Percentiles rank a stretch among this genome's conserved stretches.
These are phyloP conservation scores for Cheilosia pagana DNA, from an alignment of 2,888 invertebrate species.

Conservation along the genomic window DNA sequence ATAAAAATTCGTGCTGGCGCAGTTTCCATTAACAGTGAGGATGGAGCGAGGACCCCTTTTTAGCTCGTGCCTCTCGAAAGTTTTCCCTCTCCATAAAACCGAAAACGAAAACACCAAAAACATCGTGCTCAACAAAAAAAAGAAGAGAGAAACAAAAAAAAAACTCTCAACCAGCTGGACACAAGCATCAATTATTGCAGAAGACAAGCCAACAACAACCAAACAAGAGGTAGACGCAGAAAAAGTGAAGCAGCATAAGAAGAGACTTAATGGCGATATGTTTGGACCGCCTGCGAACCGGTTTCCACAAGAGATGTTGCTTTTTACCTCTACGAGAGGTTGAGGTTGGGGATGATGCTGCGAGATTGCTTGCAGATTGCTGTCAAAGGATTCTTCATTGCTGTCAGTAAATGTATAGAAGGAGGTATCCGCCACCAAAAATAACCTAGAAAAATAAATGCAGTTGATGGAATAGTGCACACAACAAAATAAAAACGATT, in stretches of 20 bases:
- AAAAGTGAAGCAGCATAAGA: conserved; percentile 40
- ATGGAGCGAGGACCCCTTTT: conserved; percentile 49
- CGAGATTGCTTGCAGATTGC: conserved; percentile 58
- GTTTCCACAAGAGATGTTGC: conserved; percentile 33
- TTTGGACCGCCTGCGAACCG: conserved; percentile 61
- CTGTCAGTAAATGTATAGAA: conserved; percentile 60
- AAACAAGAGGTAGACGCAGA: background rate
- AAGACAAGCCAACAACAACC: conserved; percentile 58
- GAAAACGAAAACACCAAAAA: conserved; percentile 60
- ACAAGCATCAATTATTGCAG: conserved; percentile 72
- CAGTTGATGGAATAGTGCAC: conserved; percentile 22
- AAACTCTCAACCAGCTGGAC: conserved; percentile 66
- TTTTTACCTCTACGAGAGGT: conserved; percentile 2
- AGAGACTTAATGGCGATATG: conserved; percentile 69
- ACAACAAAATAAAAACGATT: conserved; percentile 7
- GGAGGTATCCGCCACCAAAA: conserved; percentile 52
- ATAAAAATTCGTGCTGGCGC: conserved; percentile 60
- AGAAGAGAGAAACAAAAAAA: conserved; percentile 15
- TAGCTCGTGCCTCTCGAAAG: conserved; percentile 73
- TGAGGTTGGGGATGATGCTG: conserved; percentile 37
- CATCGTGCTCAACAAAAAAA: conserved; percentile 4
- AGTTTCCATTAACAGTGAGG: conserved; percentile 57
- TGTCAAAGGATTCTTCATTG: conserved; percentile 65
- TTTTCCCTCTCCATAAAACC: conserved; percentile 62
- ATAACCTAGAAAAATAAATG: conserved; percentile 44